Base-by-base conservation (phyloP, 2,888 invertebrate genomes). In the Blera fallax region DNA sequence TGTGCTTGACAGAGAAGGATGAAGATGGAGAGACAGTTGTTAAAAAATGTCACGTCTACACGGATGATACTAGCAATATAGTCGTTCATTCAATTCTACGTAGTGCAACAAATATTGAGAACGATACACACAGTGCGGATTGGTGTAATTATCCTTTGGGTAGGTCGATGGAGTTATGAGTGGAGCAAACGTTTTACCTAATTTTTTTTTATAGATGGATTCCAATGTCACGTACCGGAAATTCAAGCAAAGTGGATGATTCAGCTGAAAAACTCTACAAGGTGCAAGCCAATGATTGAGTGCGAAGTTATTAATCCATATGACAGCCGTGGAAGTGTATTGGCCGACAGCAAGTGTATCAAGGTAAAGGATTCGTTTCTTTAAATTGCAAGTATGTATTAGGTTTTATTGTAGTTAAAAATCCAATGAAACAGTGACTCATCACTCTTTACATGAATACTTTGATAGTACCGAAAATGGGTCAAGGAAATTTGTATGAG, bases 231-330 rank as follows among this genome's bases (percentile, higher is more conserved):
- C 50, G 95, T 96, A 67, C 95, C 95, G 0, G 89, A 92, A 0
- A 90, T 91, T 8, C 93, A 93, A 62, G 89, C 93, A 27, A 89
- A 89, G 3, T 92, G 92, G 67, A 91, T 93, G 87, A 89, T 88
- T 29, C 69, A 87, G 10, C 54, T 89, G 32, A 90, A 88, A 73
- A 89, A 89, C 24, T 88, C 89, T 24, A 88, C 87, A 58, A 89
- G 88, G 54, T 96, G 96, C 90, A 93, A 92, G 65, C 95, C 95
- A 1, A 94, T 95, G 21, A 94, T 96, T 87, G 94, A 95, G 72
- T 97, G 96, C 88, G 94, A 94, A 89, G 94, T 96, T 48, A 92
- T 95, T 32, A 94, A 96, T 90, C 95, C 96, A 0, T 96, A 96
- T 89, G 94, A 94, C 87, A 93, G 94, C 87, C 93, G 94, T 0